phyloP scores from a whole-genome alignment of 1,140 invertebrate genomes.

The Cyrtorhinus lividipennis region DNA sequence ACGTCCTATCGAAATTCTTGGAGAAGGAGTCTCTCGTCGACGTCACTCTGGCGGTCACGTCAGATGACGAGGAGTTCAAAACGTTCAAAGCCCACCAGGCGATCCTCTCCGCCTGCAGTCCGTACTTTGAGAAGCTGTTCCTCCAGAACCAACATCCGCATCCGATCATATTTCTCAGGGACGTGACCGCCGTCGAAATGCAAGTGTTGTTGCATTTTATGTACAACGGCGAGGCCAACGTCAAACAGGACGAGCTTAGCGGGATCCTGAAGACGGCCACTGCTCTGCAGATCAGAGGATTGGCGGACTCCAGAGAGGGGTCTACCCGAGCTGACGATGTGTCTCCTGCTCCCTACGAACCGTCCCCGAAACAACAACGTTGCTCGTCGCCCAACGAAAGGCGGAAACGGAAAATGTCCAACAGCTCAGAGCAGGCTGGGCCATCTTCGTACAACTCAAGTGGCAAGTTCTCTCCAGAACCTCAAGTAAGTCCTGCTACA shows the following conservation, averaged over 20 bases:
- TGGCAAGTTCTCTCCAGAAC: constrained; percentile 19
- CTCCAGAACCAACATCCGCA: constrained; percentile 79
- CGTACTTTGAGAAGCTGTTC: constrained; percentile 88
- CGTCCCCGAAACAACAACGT: constrained; percentile 5
- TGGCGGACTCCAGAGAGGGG: constrained; percentile 30
- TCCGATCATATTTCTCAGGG: constrained; percentile 81
- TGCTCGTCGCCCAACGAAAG: constrained; percentile 21
- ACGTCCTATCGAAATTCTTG: constrained; percentile 69
- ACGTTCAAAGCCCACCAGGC: constrained; percentile 86
- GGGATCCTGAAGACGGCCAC: constrained; percentile 83
- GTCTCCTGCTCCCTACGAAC: constrained; percentile 10
- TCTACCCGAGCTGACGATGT: constrained; percentile 10
- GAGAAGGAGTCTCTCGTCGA: constrained; percentile 76
- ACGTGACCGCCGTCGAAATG: constrained; percentile 74
- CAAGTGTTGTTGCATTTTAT: constrained; percentile 76
- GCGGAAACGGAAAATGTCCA: constrained; percentile 23
- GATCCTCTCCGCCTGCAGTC: constrained; percentile 83
- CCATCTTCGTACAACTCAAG: constrained; percentile 11
- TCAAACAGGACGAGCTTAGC: constrained; percentile 69
- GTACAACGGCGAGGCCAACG: constrained; percentile 83
- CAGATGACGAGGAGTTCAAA: constrained; percentile 46
- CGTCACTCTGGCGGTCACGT: constrained; percentile 68
- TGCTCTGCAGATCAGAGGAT: constrained; percentile 74
- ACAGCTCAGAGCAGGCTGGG: constrained; percentile 19
- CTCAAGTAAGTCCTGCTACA: constrained; percentile 16